Evolutionary conservation across 2,113 vertebrate genomes (phyloP), one percentile per base, ranked within the genome.

Genomic region (Plestiodon gilberti): DNA sequence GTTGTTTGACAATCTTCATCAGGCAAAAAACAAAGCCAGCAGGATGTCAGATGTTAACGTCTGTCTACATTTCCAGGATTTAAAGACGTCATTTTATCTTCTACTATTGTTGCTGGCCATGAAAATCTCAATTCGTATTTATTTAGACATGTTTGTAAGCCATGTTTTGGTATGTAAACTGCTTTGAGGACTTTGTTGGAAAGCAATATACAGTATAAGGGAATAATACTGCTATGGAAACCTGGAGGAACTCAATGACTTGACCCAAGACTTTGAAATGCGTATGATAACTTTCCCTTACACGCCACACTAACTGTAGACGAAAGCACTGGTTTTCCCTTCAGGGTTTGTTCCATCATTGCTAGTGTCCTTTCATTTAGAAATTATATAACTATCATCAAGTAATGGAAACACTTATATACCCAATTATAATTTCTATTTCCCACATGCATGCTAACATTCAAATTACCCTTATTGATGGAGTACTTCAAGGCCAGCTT

Each of bases 371-470:
- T n/a, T 57, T 69, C 64, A 82, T 38, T 78, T 73, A 33, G 3
- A 73, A 55, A 43, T 61, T 20, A 11, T 1, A 18, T 28, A 64
- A 84, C 8, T 1, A 23, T 61, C 43, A 14, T 81, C 61, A 77
- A 65, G 70, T 64, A 78, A 82, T 2, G 20, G 11, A 61, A 25
- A 20, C 78, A 48, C 90, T 90, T 67, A 81, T 89, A 69, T 38
- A 28, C 78, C 69, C 40, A n/a, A 17, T 70, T 84, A 43, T 20
- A 14, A 40, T 70, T 65, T n/a, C 65, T 40, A 87, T 91, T 62
- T 43, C 88, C 88, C 88, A 77, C 67, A 69, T 57, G 62, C 85
- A 78, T 13, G 43, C 10, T 40, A 81, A 71, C 57, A n/a, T 55
- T 64, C 20, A 4, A 4, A 52, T 85, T 89, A 23, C 17, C 71